These are phyloP conservation scores for Drosophila nigrodunni DNA, from an alignment of 1,140 invertebrate genomes.

Conservation along the genomic window DNA sequence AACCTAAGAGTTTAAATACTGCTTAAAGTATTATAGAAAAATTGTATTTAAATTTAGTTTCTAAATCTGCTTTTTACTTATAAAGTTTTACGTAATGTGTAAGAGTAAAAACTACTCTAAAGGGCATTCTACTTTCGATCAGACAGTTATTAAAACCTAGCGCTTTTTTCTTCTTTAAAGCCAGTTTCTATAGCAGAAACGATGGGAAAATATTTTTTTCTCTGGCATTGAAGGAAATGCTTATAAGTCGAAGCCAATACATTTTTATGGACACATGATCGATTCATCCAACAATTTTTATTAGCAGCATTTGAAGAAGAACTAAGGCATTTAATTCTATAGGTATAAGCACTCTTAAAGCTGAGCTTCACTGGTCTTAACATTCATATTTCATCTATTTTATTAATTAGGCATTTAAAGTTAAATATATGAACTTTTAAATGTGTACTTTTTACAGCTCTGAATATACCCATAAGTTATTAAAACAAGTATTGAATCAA, in stretches of 20 bases:
- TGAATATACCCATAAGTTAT: too few species aligned
- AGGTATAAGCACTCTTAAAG: not conserved
- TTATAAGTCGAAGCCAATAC: constrained; percentile 9
- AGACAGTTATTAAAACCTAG: not conserved
- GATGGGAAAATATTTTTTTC: constrained; percentile 65
- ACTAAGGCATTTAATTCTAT: not conserved
- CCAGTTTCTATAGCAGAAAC: constrained; percentile 54
- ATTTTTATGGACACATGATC: constrained; percentile 42
- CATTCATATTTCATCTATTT: not conserved
- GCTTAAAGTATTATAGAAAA: not conserved
- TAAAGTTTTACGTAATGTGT: not conserved
- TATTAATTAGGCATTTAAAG: not conserved
- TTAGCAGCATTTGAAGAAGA: not conserved
- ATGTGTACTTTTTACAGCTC: too few species aligned
- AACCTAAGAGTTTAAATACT: not conserved
- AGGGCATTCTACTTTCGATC: not conserved
- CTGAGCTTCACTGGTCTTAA: not conserved
- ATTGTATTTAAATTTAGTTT: not conserved
- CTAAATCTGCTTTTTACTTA: not conserved
- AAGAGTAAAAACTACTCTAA: not conserved
- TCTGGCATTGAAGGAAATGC: constrained; percentile 48
- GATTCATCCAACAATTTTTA: not conserved
- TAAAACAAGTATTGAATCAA: too few species aligned
- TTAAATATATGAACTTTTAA: too few species aligned
- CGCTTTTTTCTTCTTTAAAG: constrained; percentile 30